Evolutionary conservation across 2,113 vertebrate species (phyloP).

Genomic region (Sapajus apella): DNA sequence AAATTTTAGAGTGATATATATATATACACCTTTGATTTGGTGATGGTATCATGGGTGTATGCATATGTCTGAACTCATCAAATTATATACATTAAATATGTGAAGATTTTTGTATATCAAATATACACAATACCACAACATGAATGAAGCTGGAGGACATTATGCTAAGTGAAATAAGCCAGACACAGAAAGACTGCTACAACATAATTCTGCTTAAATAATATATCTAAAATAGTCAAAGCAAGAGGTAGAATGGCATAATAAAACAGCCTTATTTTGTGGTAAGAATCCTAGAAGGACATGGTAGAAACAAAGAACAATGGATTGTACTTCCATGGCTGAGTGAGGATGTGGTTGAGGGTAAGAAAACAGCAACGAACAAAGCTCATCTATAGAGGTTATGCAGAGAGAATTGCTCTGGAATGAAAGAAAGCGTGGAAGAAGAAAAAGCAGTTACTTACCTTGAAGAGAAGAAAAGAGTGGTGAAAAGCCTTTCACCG

Average conservation of each 20-base stretch:
- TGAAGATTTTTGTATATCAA: background rate
- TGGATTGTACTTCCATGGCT: background rate
- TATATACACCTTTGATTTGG: background rate
- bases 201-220: too few species aligned
- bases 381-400: fast-evolving
- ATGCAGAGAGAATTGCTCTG: background rate
- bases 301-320: background rate
- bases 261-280: background rate
- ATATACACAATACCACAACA: background rate
- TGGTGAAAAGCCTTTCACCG: background rate
- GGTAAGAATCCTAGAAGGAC: background rate
- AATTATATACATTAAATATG: background rate
- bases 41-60: background rate
- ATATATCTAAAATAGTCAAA: too few species aligned
- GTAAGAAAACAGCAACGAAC: background rate
- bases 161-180: too few species aligned
- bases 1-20: background rate
- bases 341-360: background rate
- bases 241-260: too few species aligned
- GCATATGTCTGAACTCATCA: background rate
- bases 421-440: background rate
- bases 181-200: too few species aligned
- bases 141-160: too few species aligned
- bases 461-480: background rate
- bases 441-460: too few species aligned